A percentile compares a stretch with the other conserved stretches of the same genome.
These are phyloP conservation scores for Plagodis dolabraria DNA, from an alignment of 2,888 invertebrate species.

Conservation along the genomic window DNA sequence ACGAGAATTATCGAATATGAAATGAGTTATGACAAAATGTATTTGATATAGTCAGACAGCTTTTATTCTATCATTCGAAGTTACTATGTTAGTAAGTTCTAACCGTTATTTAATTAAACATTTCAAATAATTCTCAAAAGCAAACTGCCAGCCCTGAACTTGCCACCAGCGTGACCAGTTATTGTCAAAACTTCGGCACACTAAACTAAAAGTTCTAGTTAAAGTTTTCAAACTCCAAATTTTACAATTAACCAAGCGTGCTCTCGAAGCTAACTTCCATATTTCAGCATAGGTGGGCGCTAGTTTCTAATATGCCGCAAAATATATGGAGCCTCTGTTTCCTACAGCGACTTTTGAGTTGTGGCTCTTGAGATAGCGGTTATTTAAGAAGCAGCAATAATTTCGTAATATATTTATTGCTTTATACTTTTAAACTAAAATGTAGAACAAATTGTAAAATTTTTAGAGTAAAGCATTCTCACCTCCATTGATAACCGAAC, in stretches of 20 bases:
- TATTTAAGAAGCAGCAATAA: neutral
- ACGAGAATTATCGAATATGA: too few species aligned
- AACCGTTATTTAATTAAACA: too few species aligned
- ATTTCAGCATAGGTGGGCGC: slow-evolving; percentile 68
- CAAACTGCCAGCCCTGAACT: slow-evolving; percentile 35
- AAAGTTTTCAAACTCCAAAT: slow-evolving; percentile 71
- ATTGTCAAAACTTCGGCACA: slow-evolving; percentile 55
- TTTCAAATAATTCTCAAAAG: slow-evolving; percentile 20
- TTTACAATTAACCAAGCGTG: slow-evolving; percentile 70
- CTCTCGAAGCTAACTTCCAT: slow-evolving; percentile 59
- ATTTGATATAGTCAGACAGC: too few species aligned
- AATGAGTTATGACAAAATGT: too few species aligned
- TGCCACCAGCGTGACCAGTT: slow-evolving; percentile 49
- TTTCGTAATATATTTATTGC: neutral
- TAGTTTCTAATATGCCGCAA: slow-evolving; percentile 65
- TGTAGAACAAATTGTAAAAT: too few species aligned
- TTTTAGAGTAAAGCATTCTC: too few species aligned
- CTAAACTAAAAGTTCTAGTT: slow-evolving; percentile 40
- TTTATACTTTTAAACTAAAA: neutral
- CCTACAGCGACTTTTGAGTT: slow-evolving; percentile 55
- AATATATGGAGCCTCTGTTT: slow-evolving; percentile 64
- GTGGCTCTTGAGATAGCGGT: slow-evolving; percentile 45
- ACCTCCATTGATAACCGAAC: too few species aligned
- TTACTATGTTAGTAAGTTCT: too few species aligned
- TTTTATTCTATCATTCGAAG: too few species aligned